A percentile compares a stretch with the other conserved stretches of the same genome.
Conservation (phyloP, 2,888 invertebrate species). For the Acanthosoma haemorrhoidale region DNA sequence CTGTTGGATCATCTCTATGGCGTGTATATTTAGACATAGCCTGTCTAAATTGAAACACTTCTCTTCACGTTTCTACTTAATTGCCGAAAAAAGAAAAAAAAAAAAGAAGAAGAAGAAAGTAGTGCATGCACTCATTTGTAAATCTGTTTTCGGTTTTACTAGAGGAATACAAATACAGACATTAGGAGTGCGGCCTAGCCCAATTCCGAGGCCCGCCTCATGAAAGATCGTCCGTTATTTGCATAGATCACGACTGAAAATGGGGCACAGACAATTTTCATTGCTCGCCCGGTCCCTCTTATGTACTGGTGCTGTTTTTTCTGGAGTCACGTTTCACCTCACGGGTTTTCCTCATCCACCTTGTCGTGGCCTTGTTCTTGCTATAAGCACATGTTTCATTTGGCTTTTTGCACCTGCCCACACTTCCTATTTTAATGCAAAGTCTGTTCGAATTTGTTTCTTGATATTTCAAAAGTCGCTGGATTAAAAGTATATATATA, state of each 20-base stretch:
- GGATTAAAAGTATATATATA: no score
- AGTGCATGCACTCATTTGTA: background rate
- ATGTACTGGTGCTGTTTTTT: background rate
- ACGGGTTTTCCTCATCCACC: constrained; percentile 14
- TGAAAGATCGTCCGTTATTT: background rate
- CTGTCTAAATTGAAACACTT: background rate
- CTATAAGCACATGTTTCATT: constrained; percentile 1
- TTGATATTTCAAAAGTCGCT: no score
- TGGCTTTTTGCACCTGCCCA: background rate
- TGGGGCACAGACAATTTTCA: background rate
- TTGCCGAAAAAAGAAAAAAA: background rate
- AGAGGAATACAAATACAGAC: background rate
- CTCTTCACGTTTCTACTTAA: background rate
- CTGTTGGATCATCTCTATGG: no score
- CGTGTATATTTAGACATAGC: background rate
- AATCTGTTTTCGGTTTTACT: background rate
- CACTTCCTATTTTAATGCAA: background rate
- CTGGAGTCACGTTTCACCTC: background rate
- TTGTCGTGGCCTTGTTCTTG: background rate
- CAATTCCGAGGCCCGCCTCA: background rate
- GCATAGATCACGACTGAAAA: background rate
- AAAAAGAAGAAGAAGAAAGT: no score
- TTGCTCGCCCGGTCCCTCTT: background rate
- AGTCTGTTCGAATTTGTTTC: no score
- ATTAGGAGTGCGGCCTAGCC: background rate